Evolutionary conservation across 2,113 vertebrate genomes (phyloP).

Genomic region (Colistium nudipinnis): DNA sequence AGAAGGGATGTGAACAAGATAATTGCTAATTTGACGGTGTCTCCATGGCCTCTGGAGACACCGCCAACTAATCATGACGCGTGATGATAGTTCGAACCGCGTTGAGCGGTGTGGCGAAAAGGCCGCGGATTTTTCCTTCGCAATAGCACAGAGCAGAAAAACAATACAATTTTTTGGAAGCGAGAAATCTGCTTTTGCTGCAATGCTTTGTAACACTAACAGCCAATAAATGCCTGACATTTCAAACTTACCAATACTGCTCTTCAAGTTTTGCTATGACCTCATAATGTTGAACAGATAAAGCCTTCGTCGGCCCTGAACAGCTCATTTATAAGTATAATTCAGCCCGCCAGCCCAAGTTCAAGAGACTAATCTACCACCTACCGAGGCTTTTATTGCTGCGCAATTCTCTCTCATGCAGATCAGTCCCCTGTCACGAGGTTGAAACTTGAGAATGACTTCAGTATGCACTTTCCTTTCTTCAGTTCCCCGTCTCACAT

Average conservation of each 20-base stretch:
- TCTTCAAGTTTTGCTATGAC: neutral
- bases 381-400: conserved; percentile 32
- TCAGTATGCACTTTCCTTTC: neutral
- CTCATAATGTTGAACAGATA: neutral
- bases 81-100: conserved; percentile 15
- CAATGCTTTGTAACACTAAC: neutral
- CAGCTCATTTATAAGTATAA: conserved; percentile 5
- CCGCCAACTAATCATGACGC: conserved; percentile 3
- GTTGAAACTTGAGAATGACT: conserved; percentile 21
- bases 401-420: conserved; percentile 5
- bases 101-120: conserved; percentile 16
- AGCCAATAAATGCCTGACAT: too few species aligned
- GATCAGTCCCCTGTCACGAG: conserved; percentile 22
- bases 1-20: conserved; percentile 11
- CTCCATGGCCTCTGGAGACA: neutral
- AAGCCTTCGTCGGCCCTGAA: neutral
- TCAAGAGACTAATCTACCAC: conserved; percentile 44
- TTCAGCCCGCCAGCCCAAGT: conserved; percentile 22
- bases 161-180: neutral
- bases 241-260: neutral
- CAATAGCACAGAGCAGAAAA: conserved; percentile 25
- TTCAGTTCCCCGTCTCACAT: neutral
- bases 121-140: conserved; percentile 12
- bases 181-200: neutral
- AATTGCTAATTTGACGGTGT: conserved; percentile 7